Evolutionary conservation across 2,113 vertebrate genomes (phyloP).

Genomic region (Todiramphus chloris): DNA sequence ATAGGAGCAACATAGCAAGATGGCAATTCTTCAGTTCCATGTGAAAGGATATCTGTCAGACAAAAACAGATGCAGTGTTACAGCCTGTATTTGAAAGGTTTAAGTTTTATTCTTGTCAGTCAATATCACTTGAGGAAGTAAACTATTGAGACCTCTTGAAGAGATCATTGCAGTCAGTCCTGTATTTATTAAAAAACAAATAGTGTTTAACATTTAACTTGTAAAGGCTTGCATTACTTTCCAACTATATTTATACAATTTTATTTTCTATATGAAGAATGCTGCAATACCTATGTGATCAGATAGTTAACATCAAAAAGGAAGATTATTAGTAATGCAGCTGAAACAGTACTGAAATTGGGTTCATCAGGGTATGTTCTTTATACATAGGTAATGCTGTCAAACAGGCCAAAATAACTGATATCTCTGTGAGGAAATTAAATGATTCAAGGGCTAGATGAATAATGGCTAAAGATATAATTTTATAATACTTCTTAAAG

Average conservation of each 20-base stretch:
- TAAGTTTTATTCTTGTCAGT: background rate
- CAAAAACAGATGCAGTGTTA: background rate
- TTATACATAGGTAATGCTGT: background rate
- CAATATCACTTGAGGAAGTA: background rate
- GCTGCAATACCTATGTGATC: background rate
- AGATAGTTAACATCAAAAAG: background rate
- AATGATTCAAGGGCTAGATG: background rate
- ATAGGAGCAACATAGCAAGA: background rate
- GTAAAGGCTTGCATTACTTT: background rate
- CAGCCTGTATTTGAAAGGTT: background rate
- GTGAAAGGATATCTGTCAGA: background rate
- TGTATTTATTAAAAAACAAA: background rate
- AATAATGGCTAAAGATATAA: background rate
- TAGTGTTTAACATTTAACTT: background rate
- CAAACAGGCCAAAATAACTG: background rate
- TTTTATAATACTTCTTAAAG: background rate
- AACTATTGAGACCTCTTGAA: background rate
- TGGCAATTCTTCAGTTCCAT: background rate
- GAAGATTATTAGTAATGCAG: background rate
- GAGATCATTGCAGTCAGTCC: background rate
- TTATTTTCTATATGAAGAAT: background rate
- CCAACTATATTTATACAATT: background rate
- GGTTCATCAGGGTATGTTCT: background rate
- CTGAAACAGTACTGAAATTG: background rate
- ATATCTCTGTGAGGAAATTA: background rate